Base-by-base conservation (phyloP, 2,888 invertebrate genomes). In the Silvanus unidentatus region DNA sequence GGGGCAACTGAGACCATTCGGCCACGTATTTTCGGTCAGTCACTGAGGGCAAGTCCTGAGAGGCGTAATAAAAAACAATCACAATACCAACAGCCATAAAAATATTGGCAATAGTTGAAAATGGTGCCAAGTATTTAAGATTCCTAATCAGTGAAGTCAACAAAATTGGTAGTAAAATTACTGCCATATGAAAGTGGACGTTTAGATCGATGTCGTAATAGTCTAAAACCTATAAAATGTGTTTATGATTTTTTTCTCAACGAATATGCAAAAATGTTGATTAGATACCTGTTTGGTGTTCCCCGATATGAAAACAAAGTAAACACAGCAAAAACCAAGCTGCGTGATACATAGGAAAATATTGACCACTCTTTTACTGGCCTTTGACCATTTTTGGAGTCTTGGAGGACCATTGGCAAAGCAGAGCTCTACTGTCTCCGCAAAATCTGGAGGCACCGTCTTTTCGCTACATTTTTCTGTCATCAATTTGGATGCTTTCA, bases 281-380 rank as follows among this genome's bases (percentile, higher is more conserved):
- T 8, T 28, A 10, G 28, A 9, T 8, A 87, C 88, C 80, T 86
- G 81, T 71, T 87, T 78, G 48, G 91, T 69, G 69, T 92, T 95
- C 50, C 84, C 83, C 9, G 94, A 86, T 55, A 97, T 88, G 70
- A 97, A 97, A 12, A 97, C 90, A 62, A 96, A 88, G 73, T 98
- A 98, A 16, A 97, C 90, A 70, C 95, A 96, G 72, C 98, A 98
- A 74, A 98, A 97, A 48, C 98, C 98, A 49, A 98, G 76, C 73
- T 98, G 98, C n/a, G 97, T 97, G 45, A 95, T 76, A 69, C 93
- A 89, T 43, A 98, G 80, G 73, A 95, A 95, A 10, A 81, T 63
- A 71, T 95, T 92, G 49, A 96, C 89, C 44, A 83, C 60, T 27
- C 75, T 76, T 73, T 82, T 82, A 78, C 86, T 84, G 6, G 73